Evolutionary conservation across 2,888 invertebrate genomes (phyloP).

Genomic region (Mactromeris polynyma): DNA sequence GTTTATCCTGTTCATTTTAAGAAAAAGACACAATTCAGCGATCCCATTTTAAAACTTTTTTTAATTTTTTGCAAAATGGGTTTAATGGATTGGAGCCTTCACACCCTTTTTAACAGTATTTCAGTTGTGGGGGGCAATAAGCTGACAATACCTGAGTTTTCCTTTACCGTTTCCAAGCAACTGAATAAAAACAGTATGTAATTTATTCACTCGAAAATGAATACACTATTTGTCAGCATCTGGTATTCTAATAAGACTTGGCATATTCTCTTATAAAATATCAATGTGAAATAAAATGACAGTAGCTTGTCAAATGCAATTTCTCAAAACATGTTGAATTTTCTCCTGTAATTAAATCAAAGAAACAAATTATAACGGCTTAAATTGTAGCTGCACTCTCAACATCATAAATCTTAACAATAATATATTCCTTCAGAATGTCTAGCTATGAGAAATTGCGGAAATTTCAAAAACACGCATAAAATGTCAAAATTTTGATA

Average conservation of each 20-base stretch:
- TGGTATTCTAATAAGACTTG: not conserved
- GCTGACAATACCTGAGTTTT: too few relatives aligned
- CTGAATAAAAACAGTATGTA: too few relatives aligned
- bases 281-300: conserved; percentile 16
- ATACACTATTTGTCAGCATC: too few relatives aligned
- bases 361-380: not conserved
- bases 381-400: not conserved
- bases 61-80: too few relatives aligned
- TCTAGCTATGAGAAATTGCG: conserved; percentile 5
- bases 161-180: too few relatives aligned
- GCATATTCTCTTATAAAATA: not conserved
- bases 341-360: conserved; percentile 7
- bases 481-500: conserved; percentile 18
- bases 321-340: conserved; percentile 10
- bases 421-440: conserved; percentile 4
- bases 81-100: too few relatives aligned
- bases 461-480: conserved; percentile 7
- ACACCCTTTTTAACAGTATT: too few relatives aligned
- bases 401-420: not conserved
- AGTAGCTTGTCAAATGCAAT: conserved; percentile 8
- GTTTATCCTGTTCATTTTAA: too few relatives aligned
- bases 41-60: too few relatives aligned
- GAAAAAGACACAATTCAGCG: too few relatives aligned
- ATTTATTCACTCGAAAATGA: too few relatives aligned
- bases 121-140: too few relatives aligned